Evolutionary conservation across 2,888 invertebrate genomes (phyloP).

Genomic region (Drosophila neotestacea): DNA sequence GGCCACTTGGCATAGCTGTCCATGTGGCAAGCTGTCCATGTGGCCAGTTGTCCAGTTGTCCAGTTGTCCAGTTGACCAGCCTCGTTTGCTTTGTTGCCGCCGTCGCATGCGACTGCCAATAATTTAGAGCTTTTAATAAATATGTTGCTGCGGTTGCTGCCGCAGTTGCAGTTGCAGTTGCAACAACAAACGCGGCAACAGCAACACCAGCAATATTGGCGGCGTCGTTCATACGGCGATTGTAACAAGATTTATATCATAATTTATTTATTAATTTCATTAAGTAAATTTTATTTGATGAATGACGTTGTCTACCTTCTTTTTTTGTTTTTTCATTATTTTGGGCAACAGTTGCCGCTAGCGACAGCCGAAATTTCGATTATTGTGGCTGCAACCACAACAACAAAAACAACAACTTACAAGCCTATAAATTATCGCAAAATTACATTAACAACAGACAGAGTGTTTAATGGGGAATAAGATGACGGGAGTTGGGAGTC

Average conservation of each 20-base stretch:
- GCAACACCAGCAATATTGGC: conserved; percentile 51
- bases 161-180: conserved; percentile 20
- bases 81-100: conserved; percentile 70
- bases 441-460: conserved; percentile 55
- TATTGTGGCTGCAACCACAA: conserved; percentile 51
- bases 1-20: conserved; percentile 37
- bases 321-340: conserved; percentile 21
- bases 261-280: conserved; percentile 82
- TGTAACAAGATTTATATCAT: conserved; percentile 80
- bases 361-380: conserved; percentile 75
- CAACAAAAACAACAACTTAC: conserved; percentile 28
- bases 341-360: conserved; percentile 47
- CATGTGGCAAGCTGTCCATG: conserved; percentile 30
- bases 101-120: conserved; percentile 77
- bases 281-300: conserved; percentile 80
- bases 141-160: conserved; percentile 55
- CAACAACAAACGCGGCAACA: conserved; percentile 30
- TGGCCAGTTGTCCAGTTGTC: conserved; percentile 31
- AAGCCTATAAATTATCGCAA: conserved; percentile 55
- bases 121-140: conserved; percentile 80
- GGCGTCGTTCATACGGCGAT: conserved; percentile 47
- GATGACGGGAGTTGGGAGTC: conserved; percentile 2
- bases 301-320: conserved; percentile 70
- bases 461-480: conserved; percentile 46
- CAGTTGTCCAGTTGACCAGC: conserved; percentile 55